Conservation (phyloP, 2,888 invertebrate species). For the Habrosyne pyritoides region DNA sequence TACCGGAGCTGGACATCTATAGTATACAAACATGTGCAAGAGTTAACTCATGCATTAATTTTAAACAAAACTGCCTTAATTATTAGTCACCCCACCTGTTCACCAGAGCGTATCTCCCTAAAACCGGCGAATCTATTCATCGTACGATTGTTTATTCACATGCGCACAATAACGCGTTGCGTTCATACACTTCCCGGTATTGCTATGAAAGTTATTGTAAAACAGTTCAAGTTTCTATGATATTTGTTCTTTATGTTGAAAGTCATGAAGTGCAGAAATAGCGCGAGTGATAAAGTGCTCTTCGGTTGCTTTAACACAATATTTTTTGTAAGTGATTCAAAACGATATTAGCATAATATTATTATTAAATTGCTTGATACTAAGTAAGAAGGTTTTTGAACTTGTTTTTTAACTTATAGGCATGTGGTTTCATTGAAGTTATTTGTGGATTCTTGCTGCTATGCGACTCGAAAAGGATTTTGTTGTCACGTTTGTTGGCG, state of each 20-base stretch:
- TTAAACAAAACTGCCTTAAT: constrained; percentile 80
- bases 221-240: constrained; percentile 18
- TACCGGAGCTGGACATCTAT: constrained; percentile 18
- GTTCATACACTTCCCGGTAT: constrained; percentile 31
- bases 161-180: constrained; percentile 52
- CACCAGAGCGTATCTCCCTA: constrained; percentile 82
- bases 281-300: constrained; percentile 85
- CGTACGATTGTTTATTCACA: constrained; percentile 67
- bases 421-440: constrained; percentile 88
- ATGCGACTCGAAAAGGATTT: constrained; percentile 87
- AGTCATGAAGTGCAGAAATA: constrained; percentile 62
- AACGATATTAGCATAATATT: constrained; percentile 29
- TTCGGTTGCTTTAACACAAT: constrained; percentile 87
- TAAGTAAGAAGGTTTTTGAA: not conserved
- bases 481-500: constrained; percentile 88
- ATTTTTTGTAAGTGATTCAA: constrained; percentile 82
- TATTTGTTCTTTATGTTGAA: constrained; percentile 9
- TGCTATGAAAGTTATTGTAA: constrained; percentile 18
- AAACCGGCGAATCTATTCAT: constrained; percentile 80
- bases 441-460: constrained; percentile 89
- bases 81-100: constrained; percentile 82
- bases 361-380: constrained; percentile 6
- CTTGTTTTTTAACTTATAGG: constrained; percentile 69
- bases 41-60: constrained; percentile 70
- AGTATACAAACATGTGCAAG: constrained; percentile 32